Conservation (phyloP, 2,888 invertebrate genomes). For the Mythimna pallens region DNA sequence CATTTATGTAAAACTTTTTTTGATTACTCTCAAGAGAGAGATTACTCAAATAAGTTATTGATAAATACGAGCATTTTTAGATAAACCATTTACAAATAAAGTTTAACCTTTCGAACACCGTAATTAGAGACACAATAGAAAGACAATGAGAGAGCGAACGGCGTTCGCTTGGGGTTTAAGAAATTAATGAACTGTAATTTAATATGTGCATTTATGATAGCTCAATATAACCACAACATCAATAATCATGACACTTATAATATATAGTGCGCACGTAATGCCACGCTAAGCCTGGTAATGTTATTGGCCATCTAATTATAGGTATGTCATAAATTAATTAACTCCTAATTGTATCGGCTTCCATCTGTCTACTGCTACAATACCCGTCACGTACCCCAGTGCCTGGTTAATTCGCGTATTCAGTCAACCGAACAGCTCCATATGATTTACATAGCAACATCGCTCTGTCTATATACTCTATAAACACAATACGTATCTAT, state of each 20-base stretch:
- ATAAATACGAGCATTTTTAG: neutral
- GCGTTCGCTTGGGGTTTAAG: no score
- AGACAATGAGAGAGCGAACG: no score
- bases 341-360: slow-evolving; percentile 81
- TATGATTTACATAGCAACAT: slow-evolving; percentile 69
- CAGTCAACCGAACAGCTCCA: slow-evolving; percentile 64
- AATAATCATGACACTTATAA: slow-evolving; percentile 68
- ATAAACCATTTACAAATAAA: slow-evolving; percentile 1
- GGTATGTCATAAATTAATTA: slow-evolving; percentile 86
- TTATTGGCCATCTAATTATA: slow-evolving; percentile 82
- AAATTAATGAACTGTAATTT: neutral
- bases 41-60: slow-evolving; percentile 5
- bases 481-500: slow-evolving; percentile 61
- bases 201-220: neutral
- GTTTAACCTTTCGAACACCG: no score
- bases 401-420: slow-evolving; percentile 69
- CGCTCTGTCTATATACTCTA: slow-evolving; percentile 51
- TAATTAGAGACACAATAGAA: no score
- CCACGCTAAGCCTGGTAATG: slow-evolving; percentile 74
- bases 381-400: slow-evolving; percentile 61
- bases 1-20: slow-evolving; percentile 1
- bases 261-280: slow-evolving; percentile 69
- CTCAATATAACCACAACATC: slow-evolving; percentile 29
- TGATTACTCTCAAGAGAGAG: neutral
- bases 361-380: slow-evolving; percentile 72